Conservation (phyloP, 2,113 vertebrate genomes). For the Motacilla alba region DNA sequence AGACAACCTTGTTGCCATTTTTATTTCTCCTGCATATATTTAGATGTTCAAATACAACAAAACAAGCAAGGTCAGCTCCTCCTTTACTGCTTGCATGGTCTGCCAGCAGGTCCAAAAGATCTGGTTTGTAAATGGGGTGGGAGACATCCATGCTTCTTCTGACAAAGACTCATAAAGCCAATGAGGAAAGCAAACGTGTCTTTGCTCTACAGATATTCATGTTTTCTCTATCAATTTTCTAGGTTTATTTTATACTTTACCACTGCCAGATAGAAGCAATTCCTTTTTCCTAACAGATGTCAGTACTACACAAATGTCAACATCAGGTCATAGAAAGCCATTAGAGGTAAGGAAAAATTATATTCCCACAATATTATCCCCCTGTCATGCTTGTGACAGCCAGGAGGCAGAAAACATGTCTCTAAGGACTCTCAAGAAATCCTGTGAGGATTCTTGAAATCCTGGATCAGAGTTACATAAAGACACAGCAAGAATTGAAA, state of each 20-base stretch:
- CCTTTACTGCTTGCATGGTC: accelerated
- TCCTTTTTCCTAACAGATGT: not conserved
- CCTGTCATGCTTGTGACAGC: not conserved
- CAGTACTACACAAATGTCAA: not conserved
- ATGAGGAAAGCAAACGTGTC: not conserved
- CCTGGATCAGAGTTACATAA: not conserved
- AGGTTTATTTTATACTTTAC: not conserved
- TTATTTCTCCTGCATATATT: not conserved
- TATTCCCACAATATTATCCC: not conserved
- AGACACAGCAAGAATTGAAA: not conserved
- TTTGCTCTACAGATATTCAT: not conserved
- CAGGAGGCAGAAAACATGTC: not conserved
- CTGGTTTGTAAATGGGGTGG: not conserved
- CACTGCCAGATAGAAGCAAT: not conserved
- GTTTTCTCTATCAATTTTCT: not conserved
- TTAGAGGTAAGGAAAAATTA: not conserved
- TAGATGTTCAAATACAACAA: not conserved
- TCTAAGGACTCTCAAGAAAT: not conserved
- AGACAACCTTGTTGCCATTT: not conserved
- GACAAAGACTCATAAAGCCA: not conserved
- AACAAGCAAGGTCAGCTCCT: not conserved
- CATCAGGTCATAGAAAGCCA: not conserved
- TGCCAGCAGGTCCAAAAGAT: not conserved
- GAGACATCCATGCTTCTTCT: not conserved
- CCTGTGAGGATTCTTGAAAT: not conserved